phyloP scores from a whole-genome alignment of 2,797 vertebrate genomes.

The Rhodeus uyekii region DNA sequence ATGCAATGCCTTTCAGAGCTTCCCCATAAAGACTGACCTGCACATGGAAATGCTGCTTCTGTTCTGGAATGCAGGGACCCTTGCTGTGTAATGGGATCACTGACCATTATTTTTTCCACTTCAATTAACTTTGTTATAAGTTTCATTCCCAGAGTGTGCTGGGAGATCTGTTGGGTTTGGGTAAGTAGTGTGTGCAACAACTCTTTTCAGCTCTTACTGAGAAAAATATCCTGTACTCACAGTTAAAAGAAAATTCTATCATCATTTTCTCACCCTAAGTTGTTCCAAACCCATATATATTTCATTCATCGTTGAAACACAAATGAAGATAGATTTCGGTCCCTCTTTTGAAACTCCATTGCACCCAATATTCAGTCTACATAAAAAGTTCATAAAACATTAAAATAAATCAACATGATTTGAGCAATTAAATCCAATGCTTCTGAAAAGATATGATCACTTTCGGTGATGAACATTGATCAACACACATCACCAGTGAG shows the following conservation, averaged over 20 bases:
- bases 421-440: background rate
- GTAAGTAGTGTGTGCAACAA: background rate
- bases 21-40: constrained; percentile 38
- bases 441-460: too few species aligned
- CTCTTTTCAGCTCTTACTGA: background rate
- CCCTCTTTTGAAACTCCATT: background rate
- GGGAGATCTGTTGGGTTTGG: background rate
- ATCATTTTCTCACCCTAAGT: background rate
- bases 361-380: background rate
- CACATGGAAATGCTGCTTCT: constrained; percentile 41
- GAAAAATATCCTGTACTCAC: background rate
- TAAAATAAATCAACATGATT: background rate
- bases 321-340: background rate
- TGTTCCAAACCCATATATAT: background rate
- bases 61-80: constrained; percentile 49
- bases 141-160: constrained; percentile 18
- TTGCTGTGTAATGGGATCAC: constrained; percentile 56
- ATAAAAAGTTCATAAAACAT: background rate
- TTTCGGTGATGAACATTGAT: background rate
- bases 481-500: background rate
- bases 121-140: constrained; percentile 23
- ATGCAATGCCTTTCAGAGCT: constrained; percentile 31
- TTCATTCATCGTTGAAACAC: background rate
- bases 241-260: background rate
- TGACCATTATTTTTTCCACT: constrained; percentile 47